phyloP scores from a whole-genome alignment of 2,797 vertebrate species.

The Chaunax sp. region DNA sequence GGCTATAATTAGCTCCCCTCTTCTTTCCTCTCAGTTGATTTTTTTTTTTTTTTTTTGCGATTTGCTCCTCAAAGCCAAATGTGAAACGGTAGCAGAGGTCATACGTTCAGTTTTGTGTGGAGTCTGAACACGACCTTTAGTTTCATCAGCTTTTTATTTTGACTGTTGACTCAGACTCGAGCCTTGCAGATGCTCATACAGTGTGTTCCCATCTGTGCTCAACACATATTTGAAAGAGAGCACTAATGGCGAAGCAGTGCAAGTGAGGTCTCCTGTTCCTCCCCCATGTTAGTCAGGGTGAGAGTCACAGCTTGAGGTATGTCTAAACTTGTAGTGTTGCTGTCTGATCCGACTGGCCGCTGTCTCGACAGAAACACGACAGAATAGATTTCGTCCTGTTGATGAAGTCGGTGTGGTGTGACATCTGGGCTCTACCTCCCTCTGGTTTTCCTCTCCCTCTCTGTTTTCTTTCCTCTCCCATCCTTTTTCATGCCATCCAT shows the following conservation, averaged over 20 bases:
- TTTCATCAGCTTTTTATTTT: too few species aligned
- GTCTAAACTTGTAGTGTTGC: constrained; percentile 67
- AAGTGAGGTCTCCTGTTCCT: constrained; percentile 29
- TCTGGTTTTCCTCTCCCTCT: constrained; percentile 7
- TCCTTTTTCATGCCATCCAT: constrained; percentile 34
- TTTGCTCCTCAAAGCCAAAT: constrained; percentile 64
- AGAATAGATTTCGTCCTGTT: constrained; percentile 65
- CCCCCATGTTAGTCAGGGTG: constrained; percentile 52
- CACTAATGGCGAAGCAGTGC: constrained; percentile 31
- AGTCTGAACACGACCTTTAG: constrained; percentile 8
- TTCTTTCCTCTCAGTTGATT: constrained; percentile 46
- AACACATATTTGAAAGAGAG: constrained; percentile 13
- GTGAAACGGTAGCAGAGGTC: constrained; percentile 46
- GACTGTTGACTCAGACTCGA: constrained; percentile 2
- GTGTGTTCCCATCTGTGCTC: background rate
- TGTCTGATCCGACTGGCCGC: constrained; percentile 72
- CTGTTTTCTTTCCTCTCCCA: constrained; percentile 14
- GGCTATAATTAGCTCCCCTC: constrained; percentile 77
- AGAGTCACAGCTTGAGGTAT: constrained; percentile 62
- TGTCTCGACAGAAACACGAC: constrained; percentile 76
- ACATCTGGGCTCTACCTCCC: constrained; percentile 32
- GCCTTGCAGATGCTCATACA: constrained; percentile 16
- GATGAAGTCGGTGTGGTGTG: constrained; percentile 45
- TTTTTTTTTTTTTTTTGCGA: constrained; percentile 40
- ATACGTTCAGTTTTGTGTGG: constrained; percentile 21